Base-by-base conservation (phyloP, 2,888 invertebrate genomes). In the Aleiodes testaceus region DNA sequence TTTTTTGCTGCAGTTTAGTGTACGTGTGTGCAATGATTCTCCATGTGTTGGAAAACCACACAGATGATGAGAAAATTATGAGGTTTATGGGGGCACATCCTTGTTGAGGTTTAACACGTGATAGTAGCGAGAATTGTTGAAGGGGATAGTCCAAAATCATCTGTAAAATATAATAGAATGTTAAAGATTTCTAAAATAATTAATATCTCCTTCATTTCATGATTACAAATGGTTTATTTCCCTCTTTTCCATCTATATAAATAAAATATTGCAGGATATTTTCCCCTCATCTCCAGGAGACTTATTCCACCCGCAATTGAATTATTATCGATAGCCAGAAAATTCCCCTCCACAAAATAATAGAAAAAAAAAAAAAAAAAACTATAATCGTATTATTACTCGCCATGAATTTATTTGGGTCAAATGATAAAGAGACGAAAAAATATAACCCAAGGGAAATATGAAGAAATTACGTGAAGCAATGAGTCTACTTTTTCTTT, bases 321-420 rank as follows among this genome's bases (percentile, higher is more conserved):
- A 36, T 36, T 36, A 9, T 36, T 36, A 36, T 36, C 36, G 36
- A 36, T 36, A 36, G 7, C 36, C 36, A 7, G 36, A 36, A 36
- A 36, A 36, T 36, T 36, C 36, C 36, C 36, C 36, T 36, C 11
- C 36, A 9, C 36, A 6, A 11, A 36, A 36, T 36, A 36, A 11
- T 9, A 36, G 36, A 11, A 6, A 9, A 36, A n/a, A n/a, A n/a
- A n/a, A n/a, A 36, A 36, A 36, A 36, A 36, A 26, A 26, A 26
- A 26, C 26, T 26, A 36, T 36, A 36, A 36, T 36, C 36, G 20
- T 22, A 53, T 53, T 22, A 53, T 53, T 30, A 53, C 30, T 53
- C 53, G 36, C 36, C 36, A 53, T 53, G 26, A 14, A 22, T 22
- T 53, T 53, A 53, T 53, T 53, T 53, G 30, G 53, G 53, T 53